phyloP scores from a whole-genome alignment of 2,113 vertebrate genomes.

The Tamias sibiricus region DNA sequence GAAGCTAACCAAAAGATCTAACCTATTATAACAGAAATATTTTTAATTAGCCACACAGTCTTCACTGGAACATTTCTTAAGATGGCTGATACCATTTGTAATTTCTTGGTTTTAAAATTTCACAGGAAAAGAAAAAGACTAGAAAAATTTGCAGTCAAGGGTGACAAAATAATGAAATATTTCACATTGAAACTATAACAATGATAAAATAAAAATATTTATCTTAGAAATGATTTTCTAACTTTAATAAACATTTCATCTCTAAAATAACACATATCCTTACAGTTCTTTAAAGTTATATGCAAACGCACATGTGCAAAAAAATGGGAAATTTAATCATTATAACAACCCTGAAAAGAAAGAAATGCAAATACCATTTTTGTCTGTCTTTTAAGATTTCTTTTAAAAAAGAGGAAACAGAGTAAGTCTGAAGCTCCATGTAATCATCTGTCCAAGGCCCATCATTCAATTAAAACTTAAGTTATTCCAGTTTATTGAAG shows the following conservation, averaged over 20 bases:
- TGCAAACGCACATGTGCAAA: background rate
- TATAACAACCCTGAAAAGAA: constrained; percentile 6
- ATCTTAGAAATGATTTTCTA: constrained; percentile 40
- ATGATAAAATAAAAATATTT: constrained; percentile 33
- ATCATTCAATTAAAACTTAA: constrained; percentile 40
- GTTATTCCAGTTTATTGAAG: constrained; percentile 29
- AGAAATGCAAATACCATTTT: constrained; percentile 31
- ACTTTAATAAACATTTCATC: constrained; percentile 22
- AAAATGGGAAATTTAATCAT: background rate
- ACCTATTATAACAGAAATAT: constrained; percentile 37
- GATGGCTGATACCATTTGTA: background rate
- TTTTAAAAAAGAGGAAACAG: background rate
- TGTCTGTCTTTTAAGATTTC: constrained; percentile 23
- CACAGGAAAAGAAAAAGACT: background rate
- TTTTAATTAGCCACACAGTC: constrained; percentile 48
- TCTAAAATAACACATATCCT: constrained; percentile 32
- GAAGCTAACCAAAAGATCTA: constrained; percentile 39
- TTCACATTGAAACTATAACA: constrained; percentile 43
- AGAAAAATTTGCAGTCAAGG: background rate
- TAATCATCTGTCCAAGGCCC: constrained; percentile 9
- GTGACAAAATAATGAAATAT: constrained; percentile 37
- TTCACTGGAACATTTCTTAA: constrained; percentile 15
- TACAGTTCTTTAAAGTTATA: constrained; percentile 41
- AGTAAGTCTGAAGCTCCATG: constrained; percentile 18
- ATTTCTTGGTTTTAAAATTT: constrained; percentile 59